phyloP scores from a whole-genome alignment of 1,140 invertebrate species.

The Chironomus striatipennis region DNA sequence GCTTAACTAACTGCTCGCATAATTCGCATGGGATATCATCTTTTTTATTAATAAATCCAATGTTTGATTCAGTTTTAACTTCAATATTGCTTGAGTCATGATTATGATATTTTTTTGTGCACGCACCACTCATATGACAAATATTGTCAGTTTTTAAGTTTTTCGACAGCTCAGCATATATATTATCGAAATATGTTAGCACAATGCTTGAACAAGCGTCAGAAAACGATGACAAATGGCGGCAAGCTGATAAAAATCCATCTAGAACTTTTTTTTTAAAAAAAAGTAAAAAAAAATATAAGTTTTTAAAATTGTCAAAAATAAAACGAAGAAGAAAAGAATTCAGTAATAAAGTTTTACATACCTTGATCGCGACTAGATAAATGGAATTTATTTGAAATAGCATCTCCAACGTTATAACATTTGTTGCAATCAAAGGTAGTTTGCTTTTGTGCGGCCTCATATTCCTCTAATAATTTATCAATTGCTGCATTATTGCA shows the following conservation, averaged over 20 bases:
- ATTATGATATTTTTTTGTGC: slow-evolving; percentile 51
- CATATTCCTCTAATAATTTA: slow-evolving; percentile 49
- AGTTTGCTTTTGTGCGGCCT: slow-evolving; percentile 26
- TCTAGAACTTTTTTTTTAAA: too few relatives aligned
- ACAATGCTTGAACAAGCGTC: slow-evolving; percentile 68
- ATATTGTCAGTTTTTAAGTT: slow-evolving; percentile 55
- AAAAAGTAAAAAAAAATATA: too few relatives aligned
- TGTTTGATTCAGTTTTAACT: slow-evolving; percentile 46
- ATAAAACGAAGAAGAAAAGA: too few relatives aligned
- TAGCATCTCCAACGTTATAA: slow-evolving; percentile 43
- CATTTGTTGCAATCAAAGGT: slow-evolving; percentile 46
- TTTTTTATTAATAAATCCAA: slow-evolving; percentile 44
- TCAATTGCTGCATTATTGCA: slow-evolving; percentile 72
- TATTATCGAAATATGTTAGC: slow-evolving; percentile 59
- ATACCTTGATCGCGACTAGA: slow-evolving; percentile 46
- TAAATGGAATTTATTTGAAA: slow-evolving; percentile 47
- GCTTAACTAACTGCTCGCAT: slow-evolving; percentile 69
- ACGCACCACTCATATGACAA: slow-evolving; percentile 67
- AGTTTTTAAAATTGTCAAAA: too few relatives aligned
- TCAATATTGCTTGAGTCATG: slow-evolving; percentile 47
- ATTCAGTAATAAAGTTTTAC: too few relatives aligned
- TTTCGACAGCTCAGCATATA: slow-evolving; percentile 51
- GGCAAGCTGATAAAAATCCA: slow-evolving; percentile 51
- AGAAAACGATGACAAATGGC: slow-evolving; percentile 56
- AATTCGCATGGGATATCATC: slow-evolving; percentile 76